Conservation (phyloP, 1,140 invertebrate genomes). For the Ostrea edulis region DNA sequence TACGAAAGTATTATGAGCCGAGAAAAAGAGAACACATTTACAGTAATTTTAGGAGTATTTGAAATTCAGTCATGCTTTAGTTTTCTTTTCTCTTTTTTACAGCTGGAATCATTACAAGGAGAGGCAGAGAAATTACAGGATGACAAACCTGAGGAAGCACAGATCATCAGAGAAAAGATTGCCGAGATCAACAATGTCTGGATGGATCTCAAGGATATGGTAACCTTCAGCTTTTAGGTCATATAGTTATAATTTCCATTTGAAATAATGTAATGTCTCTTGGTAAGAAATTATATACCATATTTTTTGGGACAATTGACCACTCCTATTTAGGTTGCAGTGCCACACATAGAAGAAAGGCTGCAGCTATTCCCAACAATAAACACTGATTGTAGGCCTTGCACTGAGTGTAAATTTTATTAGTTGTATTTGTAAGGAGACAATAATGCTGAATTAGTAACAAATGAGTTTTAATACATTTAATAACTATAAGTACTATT, state of each 20-base stretch:
- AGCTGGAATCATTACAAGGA: slow-evolving; percentile 92
- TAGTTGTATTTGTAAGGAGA: no score
- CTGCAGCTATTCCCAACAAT: no score
- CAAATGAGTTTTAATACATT: no score
- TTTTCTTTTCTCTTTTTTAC: slow-evolving; percentile 19
- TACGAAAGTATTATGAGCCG: not conserved
- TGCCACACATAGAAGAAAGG: no score
- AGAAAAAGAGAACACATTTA: not conserved
- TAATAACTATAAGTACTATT: no score
- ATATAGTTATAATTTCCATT: not conserved
- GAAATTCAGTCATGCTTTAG: not conserved
- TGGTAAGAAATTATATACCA: not conserved
- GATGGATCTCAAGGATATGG: slow-evolving; percentile 98
- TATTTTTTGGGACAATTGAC: no score
- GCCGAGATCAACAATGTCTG: slow-evolving; percentile 94
- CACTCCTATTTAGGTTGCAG: no score
- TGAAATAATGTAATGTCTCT: not conserved
- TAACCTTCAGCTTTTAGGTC: slow-evolving; percentile 72
- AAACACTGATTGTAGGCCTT: no score
- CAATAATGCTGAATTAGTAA: no score
- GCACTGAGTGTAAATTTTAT: no score
- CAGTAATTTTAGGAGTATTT: not conserved
- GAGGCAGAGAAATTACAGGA: slow-evolving; percentile 94
- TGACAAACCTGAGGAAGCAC: slow-evolving; percentile 97
- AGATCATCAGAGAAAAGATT: slow-evolving; percentile 93